Conservation (phyloP, 2,888 invertebrate genomes). For the Gryllus longicercus region DNA sequence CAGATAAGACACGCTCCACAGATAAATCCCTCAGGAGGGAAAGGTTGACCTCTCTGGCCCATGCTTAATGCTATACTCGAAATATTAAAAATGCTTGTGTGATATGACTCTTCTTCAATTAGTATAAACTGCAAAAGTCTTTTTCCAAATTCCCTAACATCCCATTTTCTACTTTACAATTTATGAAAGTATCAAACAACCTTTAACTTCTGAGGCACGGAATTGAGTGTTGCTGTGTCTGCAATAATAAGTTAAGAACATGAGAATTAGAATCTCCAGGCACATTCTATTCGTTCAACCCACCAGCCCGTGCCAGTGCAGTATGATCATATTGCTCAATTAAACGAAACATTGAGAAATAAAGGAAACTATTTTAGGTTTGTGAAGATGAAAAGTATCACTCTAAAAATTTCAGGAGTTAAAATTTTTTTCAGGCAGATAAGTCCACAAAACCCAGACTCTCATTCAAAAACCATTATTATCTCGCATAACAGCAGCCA, state of each 20-base stretch:
- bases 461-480: not conserved
- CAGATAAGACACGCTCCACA: no score
- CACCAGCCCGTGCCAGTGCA: not conserved
- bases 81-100: no score
- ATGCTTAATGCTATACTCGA: no score
- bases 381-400: conserved; percentile 3
- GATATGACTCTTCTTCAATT: no score
- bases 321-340: not conserved
- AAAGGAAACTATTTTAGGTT: not conserved
- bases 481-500: conserved; percentile 24
- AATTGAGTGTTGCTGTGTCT: not conserved
- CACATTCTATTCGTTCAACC: not conserved
- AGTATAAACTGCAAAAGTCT: no score
- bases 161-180: not conserved
- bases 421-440: not conserved
- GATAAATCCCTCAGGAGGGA: no score
- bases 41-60: no score
- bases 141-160: no score
- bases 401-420: conserved; percentile 1
- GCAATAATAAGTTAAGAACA: not conserved
- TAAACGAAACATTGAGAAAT: not conserved
- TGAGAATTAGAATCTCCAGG: not conserved
- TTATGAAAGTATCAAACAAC: not conserved
- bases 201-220: not conserved
- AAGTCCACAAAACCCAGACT: not conserved